A percentile compares a stretch with the other conserved stretches of the same genome.
These are phyloP conservation scores for Corythornis vintsioides DNA, from an alignment of 2,113 vertebrate genomes.

Conservation along the genomic window DNA sequence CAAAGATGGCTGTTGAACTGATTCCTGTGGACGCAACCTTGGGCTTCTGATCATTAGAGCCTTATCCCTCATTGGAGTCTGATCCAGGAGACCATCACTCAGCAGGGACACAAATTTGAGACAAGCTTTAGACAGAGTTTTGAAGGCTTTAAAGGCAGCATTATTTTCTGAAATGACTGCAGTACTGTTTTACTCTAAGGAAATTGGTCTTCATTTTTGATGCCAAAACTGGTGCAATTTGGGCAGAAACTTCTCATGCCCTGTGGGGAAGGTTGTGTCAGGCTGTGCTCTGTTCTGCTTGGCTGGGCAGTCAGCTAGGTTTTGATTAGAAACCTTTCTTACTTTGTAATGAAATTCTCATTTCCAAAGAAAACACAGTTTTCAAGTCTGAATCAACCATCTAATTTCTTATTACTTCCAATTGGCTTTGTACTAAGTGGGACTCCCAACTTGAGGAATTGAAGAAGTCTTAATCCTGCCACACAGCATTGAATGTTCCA, in stretches of 20 bases:
- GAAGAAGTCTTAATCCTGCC: neutral
- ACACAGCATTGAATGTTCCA: neutral
- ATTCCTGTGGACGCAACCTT: neutral
- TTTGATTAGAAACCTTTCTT: neutral
- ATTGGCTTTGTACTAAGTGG: neutral
- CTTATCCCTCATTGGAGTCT: neutral
- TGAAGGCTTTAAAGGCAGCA: neutral
- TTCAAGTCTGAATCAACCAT: neutral
- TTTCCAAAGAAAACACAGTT: neutral
- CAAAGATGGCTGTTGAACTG: neutral
- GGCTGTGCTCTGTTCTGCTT: neutral
- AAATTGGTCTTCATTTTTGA: neutral
- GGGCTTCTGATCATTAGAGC: neutral
- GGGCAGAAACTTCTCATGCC: neutral
- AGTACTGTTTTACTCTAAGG: neutral
- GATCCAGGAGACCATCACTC: neutral
- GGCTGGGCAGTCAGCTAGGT: neutral
- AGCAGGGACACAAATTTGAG: neutral
- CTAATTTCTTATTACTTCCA: neutral
- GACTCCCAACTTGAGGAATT: neutral
- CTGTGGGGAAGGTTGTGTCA: neutral
- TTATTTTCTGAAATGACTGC: neutral
- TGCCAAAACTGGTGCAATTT: neutral
- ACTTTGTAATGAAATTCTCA: neutral
- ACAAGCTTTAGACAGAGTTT: neutral